Base-by-base conservation (phyloP, 2,797 vertebrate species). In the Urosaurus nigricauda region DNA sequence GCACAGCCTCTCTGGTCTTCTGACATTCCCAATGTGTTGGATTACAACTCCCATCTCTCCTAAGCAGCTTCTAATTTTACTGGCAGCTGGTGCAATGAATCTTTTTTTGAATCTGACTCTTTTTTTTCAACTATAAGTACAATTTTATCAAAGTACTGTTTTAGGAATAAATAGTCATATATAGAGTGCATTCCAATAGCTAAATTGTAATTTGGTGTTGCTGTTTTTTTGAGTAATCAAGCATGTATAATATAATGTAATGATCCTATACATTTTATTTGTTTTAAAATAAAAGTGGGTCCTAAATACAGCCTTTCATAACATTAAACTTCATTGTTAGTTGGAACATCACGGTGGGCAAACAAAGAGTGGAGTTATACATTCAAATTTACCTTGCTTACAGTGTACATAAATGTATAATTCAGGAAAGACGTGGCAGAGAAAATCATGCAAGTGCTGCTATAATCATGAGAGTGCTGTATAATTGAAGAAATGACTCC, bases 211-310 rank as follows among this genome's bases (percentile, higher is more conserved):
- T 17, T 51, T 51, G 7, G 47, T 51, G 47, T 51, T 51, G 7
- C 7, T 51, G 47, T 8, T 51, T 32, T 83, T 68, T 35, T 21
- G 65, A 96, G 92, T 91, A 93, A 92, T 89, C 87, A 95, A 91
- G 87, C 70, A 37, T 5, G 6, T 68, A 68, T 68, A 68, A 65
- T 65, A 26, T 29, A 65, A 68, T 68, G 65, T 29, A 68, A 32
- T 32, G 11, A 68, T 68, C 65, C 65, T 68, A 68, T 68, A 32
- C 4, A 13, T 9, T 29, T 32, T 65, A 16, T 56, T 21, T 60
- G 58, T 68, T 68, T 68, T 68, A 29, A 29, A 68, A 68, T 40
- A 2, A 8, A 68, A 68, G 63, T 32, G 12, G 17, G 24, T 56
- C 68, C 65, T 86, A 65, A 68, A 65, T 16, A 21, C 8, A 51